phyloP scores from a whole-genome alignment of 2,113 vertebrate genomes.

The Ellobius talpinus region DNA sequence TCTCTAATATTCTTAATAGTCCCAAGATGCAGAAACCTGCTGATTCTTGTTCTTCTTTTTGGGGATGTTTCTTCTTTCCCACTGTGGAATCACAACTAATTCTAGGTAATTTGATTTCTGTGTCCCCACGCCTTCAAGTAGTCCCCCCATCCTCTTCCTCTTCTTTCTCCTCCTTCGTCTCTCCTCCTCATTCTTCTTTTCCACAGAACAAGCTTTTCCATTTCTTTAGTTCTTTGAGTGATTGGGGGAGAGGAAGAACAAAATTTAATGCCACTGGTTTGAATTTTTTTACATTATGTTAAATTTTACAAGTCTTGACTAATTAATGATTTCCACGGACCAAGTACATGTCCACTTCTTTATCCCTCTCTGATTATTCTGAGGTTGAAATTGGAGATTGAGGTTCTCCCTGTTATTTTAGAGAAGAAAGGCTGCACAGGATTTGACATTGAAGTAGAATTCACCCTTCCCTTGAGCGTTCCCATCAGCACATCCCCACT shows the following conservation, averaged over 20 bases:
- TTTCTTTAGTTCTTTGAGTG: background rate
- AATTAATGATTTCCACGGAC: background rate
- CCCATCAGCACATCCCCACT: background rate
- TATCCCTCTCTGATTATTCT: background rate
- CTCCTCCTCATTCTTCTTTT: background rate
- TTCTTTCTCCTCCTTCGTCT: background rate
- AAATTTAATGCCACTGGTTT: background rate
- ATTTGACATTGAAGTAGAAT: background rate
- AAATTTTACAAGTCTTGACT: background rate
- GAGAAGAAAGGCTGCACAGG: background rate
- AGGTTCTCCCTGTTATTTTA: background rate
- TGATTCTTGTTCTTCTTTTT: background rate
- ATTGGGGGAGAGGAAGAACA: background rate
- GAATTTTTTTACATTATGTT: background rate
- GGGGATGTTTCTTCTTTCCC: background rate
- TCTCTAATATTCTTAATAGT: background rate
- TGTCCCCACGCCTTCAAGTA: background rate
- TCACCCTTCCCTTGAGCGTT: background rate
- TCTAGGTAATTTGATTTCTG: background rate
- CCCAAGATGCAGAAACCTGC: background rate
- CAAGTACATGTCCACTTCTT: background rate
- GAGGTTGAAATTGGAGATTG: constrained; percentile 27
- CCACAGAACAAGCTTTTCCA: background rate
- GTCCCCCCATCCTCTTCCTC: background rate
- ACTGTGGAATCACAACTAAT: background rate